A percentile compares a stretch with the other conserved stretches of the same genome.
These are phyloP conservation scores for Xenops minutus DNA, from an alignment of 2,797 vertebrate genomes.

Conservation along the genomic window DNA sequence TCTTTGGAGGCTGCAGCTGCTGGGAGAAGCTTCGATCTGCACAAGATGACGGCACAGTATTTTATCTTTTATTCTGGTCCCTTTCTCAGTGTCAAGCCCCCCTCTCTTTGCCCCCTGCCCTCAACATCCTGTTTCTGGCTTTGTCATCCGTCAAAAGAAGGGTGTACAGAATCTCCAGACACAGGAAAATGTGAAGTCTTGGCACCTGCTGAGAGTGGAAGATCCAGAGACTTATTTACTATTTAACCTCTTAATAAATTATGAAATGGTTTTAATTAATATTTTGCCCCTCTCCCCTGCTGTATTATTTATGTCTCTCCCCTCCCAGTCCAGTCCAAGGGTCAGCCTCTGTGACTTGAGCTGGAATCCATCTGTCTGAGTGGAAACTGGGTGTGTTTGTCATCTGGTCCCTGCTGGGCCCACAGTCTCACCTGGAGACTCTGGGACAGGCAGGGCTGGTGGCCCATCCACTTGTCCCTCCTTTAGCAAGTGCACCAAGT, in stretches of 20 bases:
- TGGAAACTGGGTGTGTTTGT: neutral
- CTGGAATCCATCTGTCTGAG: neutral
- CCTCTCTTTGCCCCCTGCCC: neutral
- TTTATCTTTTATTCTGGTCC: conserved; percentile 47
- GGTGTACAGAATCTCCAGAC: conserved; percentile 58
- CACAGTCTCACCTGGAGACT: neutral
- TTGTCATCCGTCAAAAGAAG: neutral
- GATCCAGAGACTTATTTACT: conserved; percentile 75
- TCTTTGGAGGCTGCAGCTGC: conserved; percentile 48
- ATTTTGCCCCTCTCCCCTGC: conserved; percentile 32
- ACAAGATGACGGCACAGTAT: conserved; percentile 66
- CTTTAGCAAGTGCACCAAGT: neutral
- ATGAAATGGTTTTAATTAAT: conserved; percentile 74
- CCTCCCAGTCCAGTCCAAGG: neutral
- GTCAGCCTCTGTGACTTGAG: neutral
- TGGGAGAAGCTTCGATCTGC: conserved; percentile 57
- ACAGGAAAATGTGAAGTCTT: conserved; percentile 71
- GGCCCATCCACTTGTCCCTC: neutral
- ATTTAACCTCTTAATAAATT: conserved; percentile 76
- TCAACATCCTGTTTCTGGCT: conserved; percentile 23
- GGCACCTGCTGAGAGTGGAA: conserved; percentile 71
- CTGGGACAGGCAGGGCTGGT: neutral
- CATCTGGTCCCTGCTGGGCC: neutral
- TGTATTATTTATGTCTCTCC: conserved; percentile 73
- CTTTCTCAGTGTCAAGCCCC: conserved; percentile 44